Base-by-base conservation (phyloP, 2,888 invertebrate genomes). In the Cerastis rubricosa region DNA sequence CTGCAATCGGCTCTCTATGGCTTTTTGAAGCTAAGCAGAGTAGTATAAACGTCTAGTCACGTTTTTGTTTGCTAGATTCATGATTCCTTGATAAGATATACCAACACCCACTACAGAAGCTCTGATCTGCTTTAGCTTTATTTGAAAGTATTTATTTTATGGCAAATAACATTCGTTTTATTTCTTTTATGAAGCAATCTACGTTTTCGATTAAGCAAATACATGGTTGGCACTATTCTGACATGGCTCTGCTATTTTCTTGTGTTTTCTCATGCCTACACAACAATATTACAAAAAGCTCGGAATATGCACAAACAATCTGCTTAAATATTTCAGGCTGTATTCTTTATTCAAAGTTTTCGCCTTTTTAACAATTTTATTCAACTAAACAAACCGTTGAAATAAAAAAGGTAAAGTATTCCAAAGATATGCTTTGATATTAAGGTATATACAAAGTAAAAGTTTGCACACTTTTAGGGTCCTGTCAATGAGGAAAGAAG, bases 391-490 rank as follows among this genome's bases (percentile, higher is more conserved):
- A 80, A 76, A 81, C 77, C 66, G 66, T 75, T 66, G 59, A 25
- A 73, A 74, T 79, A 69, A 81, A 85, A n/a, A 85, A 77, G 63
- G 78, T 76, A 51, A 86, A 81, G 77, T 70, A 85, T 87, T 79
- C 64, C 9, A 45, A 76, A 80, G 78, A 87, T 83, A 85, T 80
- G 79, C 87, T 86, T 87, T 86, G 78, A 85, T 87, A 78, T 75
- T 84, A n/a, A n/a, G n/a, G n/a, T 86, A 75, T 78, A 76, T 73
- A 76, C 65, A 70, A 79, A 69, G 69, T 19, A 82, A 86, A 87
- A 76, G 61, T 87, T 87, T 76, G 61, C 81, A 59, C 70, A 70
- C 63, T 83, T 80, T 80, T 75, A 74, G 63, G 69, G n/a, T 71
- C 61, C 74, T 69, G 74, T 78, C 75, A 68, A 86, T 80, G 72